phyloP scores from a whole-genome alignment of 2,888 invertebrate species.

The Nesidiocoris tenuis region DNA sequence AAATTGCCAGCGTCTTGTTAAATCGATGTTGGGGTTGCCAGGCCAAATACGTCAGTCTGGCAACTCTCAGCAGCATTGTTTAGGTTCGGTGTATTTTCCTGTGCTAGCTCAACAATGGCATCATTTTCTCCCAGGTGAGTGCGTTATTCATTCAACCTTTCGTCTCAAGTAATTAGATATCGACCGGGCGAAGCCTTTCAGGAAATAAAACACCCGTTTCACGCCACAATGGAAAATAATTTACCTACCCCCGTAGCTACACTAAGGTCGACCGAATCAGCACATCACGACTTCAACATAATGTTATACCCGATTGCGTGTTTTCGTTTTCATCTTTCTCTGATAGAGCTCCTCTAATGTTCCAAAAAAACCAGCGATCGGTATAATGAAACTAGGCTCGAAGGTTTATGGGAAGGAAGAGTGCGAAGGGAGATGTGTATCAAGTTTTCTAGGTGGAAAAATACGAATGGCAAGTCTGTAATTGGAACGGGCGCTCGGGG shows the following conservation, averaged over 20 bases:
- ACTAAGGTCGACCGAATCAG: background rate
- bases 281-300: too few species aligned
- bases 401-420: background rate
- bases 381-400: background rate
- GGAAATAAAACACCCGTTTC: background rate
- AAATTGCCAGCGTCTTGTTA: too few species aligned
- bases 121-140: conserved; percentile 34
- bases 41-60: background rate
- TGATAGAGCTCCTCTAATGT: background rate
- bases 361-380: background rate
- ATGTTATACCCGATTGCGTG: too few species aligned
- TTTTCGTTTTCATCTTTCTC: background rate
- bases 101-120: conserved; percentile 25
- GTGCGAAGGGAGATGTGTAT: background rate
- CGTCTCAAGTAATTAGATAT: conserved; percentile 33
- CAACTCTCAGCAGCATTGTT: background rate
- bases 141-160: conserved; percentile 23
- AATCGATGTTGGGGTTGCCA: conserved; percentile 19
- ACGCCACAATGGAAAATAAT: background rate
- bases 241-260: background rate
- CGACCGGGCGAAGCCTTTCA: background rate
- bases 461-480: too few species aligned
- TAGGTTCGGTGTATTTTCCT: conserved; percentile 7
- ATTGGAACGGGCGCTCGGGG: too few species aligned
- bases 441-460: background rate